Evolutionary conservation across 2,113 vertebrate genomes (phyloP).

Genomic region (Glaucomys volans): DNA sequence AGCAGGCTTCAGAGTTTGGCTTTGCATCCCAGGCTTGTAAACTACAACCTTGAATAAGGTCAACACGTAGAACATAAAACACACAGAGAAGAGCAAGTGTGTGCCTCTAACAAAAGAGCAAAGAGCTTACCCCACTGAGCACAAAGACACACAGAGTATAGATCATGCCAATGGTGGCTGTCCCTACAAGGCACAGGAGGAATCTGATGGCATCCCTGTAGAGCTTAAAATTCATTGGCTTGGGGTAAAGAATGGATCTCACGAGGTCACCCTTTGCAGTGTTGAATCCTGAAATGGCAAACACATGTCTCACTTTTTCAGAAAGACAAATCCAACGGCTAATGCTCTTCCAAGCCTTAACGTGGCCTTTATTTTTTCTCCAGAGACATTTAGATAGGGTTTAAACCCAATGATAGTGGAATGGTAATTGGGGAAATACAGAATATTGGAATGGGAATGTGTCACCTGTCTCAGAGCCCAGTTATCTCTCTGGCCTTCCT

Average conservation of each 20-base stretch:
- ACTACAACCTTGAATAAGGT: background rate
- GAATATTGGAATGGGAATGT: background rate
- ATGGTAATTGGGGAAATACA: background rate
- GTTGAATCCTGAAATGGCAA: conserved; percentile 87
- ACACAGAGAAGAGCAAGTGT: background rate
- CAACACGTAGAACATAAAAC: background rate
- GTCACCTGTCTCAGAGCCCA: background rate
- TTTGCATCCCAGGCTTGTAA: conserved; percentile 22
- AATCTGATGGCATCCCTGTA: conserved; percentile 89
- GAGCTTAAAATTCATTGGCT: conserved; percentile 89
- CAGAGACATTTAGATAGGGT: background rate
- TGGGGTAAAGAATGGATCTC: conserved; percentile 90
- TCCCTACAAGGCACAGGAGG: conserved; percentile 86
- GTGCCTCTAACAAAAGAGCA: background rate
- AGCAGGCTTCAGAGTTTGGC: background rate
- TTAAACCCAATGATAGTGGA: background rate
- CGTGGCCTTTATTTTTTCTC: background rate
- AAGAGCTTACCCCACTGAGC: conserved; percentile 85
- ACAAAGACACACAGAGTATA: conserved; percentile 87
- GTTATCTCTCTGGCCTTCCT: background rate
- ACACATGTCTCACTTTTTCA: background rate
- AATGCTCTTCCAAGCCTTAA: background rate
- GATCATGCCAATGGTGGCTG: conserved; percentile 88
- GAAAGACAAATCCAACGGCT: background rate
- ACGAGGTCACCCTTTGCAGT: conserved; percentile 91